Conservation (phyloP, 1,140 invertebrate species). For the Triops longicaudatus region DNA sequence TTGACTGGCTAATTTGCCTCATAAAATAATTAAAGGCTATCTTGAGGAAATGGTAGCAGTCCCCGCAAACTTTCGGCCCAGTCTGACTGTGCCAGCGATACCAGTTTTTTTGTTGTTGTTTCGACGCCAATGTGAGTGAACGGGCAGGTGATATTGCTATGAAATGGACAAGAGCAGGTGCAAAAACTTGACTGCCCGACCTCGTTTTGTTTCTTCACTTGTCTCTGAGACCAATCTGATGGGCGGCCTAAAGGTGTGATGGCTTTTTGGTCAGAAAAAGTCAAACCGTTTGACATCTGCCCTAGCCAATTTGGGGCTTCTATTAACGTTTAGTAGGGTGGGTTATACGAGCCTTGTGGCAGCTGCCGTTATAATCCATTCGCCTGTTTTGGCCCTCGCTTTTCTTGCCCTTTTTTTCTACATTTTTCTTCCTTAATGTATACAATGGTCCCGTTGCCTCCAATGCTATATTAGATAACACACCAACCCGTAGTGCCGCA, state of each 20-base stretch:
- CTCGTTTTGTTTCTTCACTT: not conserved
- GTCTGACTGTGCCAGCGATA: too few relatives aligned
- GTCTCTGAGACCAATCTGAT: not conserved
- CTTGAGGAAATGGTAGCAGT: too few relatives aligned
- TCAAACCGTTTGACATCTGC: constrained; percentile 14
- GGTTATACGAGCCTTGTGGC: not conserved
- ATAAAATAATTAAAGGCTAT: too few relatives aligned
- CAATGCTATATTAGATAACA: not conserved
- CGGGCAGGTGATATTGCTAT: constrained; percentile 1
- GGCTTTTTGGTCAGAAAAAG: not conserved
- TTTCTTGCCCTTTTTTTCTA: too few relatives aligned
- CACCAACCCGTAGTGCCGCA: not conserved
- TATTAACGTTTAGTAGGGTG: not conserved
- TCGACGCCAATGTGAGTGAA: not conserved
- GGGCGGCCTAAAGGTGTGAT: not conserved
- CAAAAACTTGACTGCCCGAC: not conserved
- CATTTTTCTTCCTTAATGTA: not conserved
- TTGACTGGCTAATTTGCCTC: too few relatives aligned
- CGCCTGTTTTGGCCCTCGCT: not conserved
- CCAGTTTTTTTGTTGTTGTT: not conserved
- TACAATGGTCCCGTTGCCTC: not conserved
- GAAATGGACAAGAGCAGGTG: not conserved
- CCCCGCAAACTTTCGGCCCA: too few relatives aligned
- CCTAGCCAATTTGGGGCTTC: constrained; percentile 6
- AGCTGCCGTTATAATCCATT: not conserved